A percentile compares a stretch with the other conserved stretches of the same genome.
Conservation (phyloP, 2,113 vertebrate genomes). For the Anseranas semipalmata region DNA sequence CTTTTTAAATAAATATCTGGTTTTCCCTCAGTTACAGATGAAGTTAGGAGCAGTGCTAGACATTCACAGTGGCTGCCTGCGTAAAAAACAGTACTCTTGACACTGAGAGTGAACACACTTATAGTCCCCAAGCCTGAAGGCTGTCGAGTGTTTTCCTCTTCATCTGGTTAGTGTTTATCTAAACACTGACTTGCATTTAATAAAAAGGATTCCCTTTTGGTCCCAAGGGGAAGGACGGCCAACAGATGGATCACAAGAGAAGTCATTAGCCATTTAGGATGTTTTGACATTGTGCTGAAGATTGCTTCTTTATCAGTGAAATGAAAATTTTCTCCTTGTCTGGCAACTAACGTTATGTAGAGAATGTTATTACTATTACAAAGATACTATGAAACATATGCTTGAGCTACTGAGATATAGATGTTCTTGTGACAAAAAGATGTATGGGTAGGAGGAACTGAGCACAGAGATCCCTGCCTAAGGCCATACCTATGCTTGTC, state of each 20-base stretch:
- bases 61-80: not conserved
- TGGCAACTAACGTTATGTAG: not conserved
- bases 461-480: not conserved
- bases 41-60: not conserved
- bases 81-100: not conserved
- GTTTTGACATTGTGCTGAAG: conserved; percentile 13
- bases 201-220: conserved; percentile 1
- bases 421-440: not conserved
- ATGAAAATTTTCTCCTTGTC: not conserved
- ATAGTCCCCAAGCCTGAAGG: not conserved
- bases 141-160: not conserved
- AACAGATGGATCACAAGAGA: conserved; percentile 13
- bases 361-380: not conserved
- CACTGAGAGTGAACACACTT: not conserved
- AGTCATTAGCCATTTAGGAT: conserved; percentile 1
- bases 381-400: not conserved
- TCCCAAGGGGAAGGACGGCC: not conserved
- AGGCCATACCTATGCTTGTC: not conserved
- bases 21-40: not conserved
- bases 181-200: conserved; percentile 21
- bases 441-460: not conserved
- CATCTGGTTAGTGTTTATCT: conserved; percentile 5
- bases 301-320: conserved; percentile 30
- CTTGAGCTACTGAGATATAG: not conserved
- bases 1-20: not conserved